Base-by-base conservation (phyloP, 2,888 invertebrate genomes). In the Cosmorhoe ocellata region DNA sequence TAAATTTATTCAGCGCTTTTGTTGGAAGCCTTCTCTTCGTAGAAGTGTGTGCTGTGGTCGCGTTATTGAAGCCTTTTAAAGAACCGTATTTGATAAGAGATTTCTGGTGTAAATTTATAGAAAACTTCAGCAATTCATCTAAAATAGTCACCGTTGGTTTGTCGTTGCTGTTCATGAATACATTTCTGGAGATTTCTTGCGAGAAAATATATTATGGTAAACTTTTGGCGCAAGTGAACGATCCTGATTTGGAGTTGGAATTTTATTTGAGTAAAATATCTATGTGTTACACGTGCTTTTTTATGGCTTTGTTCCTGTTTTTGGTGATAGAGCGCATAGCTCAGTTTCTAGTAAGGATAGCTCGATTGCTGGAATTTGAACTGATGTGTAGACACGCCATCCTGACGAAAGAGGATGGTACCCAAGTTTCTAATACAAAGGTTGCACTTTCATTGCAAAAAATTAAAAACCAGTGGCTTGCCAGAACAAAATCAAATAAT, bases 381-480 rank as follows among this genome's bases (percentile, higher is more conserved):
- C 34, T 83, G 0, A 84, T 83, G 85, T 86, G 84, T 49, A 63
- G 84, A 51, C 65, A 83, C 60, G 74, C 84, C 0, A 74, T 86
- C 54, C 56, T 85, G 32, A 67, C 62, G 0, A 72, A 51, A 61
- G 76, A 77, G 4, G 61, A 63, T 32, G 42, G 30, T 0, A 59
- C 61, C 2, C 56, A 67, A 40, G 51, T 61, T 2, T 67, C 69
- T 8, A 36, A 27, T 9, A 27, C 31, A 7, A 36, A 18, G 1
- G 14, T 42, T n/a, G 5, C 6, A 6, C n/a, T 32, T 6, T 14
- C 10, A 12, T 7, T 32, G 24, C 39, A 47, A 34, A 12, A 46
- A 27, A 22, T 34, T 6, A 4, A 10, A 5, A 18, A 18, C 6
- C 10, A 10, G 6, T 6, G 9, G 1, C 34, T 5, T 10, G 6